These are phyloP conservation scores for Metallyticus violacea DNA, from an alignment of 2,888 invertebrate species.

Conservation along the genomic window DNA sequence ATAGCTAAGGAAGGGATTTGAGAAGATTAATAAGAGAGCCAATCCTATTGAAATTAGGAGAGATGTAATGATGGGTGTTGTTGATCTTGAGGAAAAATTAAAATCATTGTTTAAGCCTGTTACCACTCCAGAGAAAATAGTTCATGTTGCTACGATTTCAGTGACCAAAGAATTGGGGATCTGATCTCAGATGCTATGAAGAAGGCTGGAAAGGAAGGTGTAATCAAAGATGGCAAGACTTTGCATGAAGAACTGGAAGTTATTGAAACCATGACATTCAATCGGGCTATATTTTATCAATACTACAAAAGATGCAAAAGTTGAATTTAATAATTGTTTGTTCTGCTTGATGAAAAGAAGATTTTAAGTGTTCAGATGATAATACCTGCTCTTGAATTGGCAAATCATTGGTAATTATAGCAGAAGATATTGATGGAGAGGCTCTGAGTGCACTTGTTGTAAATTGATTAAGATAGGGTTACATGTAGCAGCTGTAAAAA, in stretches of 20 bases:
- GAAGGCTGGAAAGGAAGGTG: too few relatives aligned
- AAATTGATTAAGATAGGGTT: slow-evolving; percentile 91
- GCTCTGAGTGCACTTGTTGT: slow-evolving; percentile 91
- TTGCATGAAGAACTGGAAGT: too few relatives aligned
- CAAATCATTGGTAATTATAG: slow-evolving; percentile 93
- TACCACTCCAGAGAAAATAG: slow-evolving; percentile 97
- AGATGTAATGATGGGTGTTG: slow-evolving; percentile 95
- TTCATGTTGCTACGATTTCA: slow-evolving; percentile 99
- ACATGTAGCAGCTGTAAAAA: slow-evolving; percentile 93
- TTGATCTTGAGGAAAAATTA: slow-evolving; percentile 82
- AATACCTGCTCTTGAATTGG: slow-evolving; percentile 94
- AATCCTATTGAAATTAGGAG: slow-evolving; percentile 95
- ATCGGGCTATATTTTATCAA: too few relatives aligned
- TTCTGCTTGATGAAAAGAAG: slow-evolving; percentile 96
- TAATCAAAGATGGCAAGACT: too few relatives aligned
- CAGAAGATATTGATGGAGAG: slow-evolving; percentile 95
- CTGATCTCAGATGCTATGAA: slow-evolving; percentile 98
- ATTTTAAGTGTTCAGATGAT: slow-evolving; percentile 95
- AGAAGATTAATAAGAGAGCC: slow-evolving; percentile 95
- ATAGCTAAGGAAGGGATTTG: slow-evolving; percentile 99
- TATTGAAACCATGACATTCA: too few relatives aligned
- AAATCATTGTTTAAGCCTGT: slow-evolving; percentile 90
- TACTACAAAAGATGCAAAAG: slow-evolving; percentile 70
- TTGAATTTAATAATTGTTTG: slow-evolving; percentile 96
- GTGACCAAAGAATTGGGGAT: slow-evolving; percentile 85